Evolutionary conservation across 2,113 vertebrate species (phyloP).

Genomic region (Seriola rivoliana): DNA sequence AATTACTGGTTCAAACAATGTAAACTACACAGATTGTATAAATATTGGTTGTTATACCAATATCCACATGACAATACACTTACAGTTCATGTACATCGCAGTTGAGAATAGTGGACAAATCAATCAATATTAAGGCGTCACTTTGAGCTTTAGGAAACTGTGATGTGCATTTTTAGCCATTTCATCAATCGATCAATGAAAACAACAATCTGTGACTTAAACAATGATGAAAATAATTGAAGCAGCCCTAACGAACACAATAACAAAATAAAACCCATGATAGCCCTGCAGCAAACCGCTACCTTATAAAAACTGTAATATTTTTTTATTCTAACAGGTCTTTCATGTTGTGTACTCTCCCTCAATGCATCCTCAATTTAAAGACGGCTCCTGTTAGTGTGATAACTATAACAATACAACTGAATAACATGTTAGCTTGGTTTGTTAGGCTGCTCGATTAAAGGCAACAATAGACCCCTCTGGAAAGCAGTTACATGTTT

Average conservation of each 20-base stretch:
- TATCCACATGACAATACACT: too few species aligned
- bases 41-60: neutral
- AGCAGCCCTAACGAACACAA: neutral
- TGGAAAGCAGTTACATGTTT: neutral
- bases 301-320: neutral
- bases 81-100: neutral
- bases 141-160: neutral
- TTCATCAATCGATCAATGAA: neutral
- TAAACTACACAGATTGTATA: neutral
- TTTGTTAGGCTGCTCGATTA: neutral
- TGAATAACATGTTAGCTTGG: neutral
- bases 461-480: neutral
- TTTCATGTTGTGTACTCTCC: neutral
- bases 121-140: neutral
- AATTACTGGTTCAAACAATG: neutral
- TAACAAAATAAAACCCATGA: neutral
- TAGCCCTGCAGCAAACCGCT: neutral
- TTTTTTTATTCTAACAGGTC: too few species aligned
- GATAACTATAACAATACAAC: neutral
- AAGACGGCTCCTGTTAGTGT: neutral
- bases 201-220: neutral
- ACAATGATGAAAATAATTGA: neutral
- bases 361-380: neutral
- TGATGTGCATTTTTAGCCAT: neutral
- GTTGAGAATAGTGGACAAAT: neutral